Base-by-base conservation (phyloP, 2,797 vertebrate genomes). In the Sternotherus odoratus region DNA sequence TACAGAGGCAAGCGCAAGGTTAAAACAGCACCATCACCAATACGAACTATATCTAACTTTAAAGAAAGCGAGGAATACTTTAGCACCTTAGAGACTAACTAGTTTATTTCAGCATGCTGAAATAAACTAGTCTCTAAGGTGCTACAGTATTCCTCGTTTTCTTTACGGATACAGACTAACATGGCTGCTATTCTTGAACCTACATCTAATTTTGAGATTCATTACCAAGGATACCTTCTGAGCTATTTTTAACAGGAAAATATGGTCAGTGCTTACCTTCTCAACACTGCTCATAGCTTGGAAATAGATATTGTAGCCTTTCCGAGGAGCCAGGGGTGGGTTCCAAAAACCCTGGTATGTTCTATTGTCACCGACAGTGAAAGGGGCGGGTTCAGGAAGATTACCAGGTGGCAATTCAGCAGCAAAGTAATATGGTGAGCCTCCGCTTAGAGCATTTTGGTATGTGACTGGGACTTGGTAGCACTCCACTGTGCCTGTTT, bases 241-340 rank as follows among this genome's bases (percentile, higher is more conserved):
- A 57, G 50, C 5, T 91, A 51, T 56, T 84, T 85, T 39, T 77
- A 87, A 50, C 48, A 92, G n/a, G 72, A 82, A 95, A 54, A 49
- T 56, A 6, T 6, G 36, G n/a, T 33, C 87, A 63, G 63, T 11
- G 69, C 98, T 98, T 96, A 99, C 99, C 99, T 99, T 99, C 95
- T 99, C 99, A 4, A 99, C 99, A 19, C 99, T 99, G 98, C 99
- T 99, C 97, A 99, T 99, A 23, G 99, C 99, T 98, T 99, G 99
- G 97, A 99, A 99, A 96, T 99, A 99, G 98, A 99, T 99, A 98
- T 99, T 99, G 98, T 99, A 99, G 94, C 99, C 99, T 97, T 99
- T 99, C 79, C 99, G 98, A 13, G 99, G 99, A 84, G 99, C 99
- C 96, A 99, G 94, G 0, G 99, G 99, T 0, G 99, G 98, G 96